These are phyloP conservation scores for Trichonephila clavata DNA, from an alignment of 1,140 invertebrate genomes.

Conservation along the genomic window DNA sequence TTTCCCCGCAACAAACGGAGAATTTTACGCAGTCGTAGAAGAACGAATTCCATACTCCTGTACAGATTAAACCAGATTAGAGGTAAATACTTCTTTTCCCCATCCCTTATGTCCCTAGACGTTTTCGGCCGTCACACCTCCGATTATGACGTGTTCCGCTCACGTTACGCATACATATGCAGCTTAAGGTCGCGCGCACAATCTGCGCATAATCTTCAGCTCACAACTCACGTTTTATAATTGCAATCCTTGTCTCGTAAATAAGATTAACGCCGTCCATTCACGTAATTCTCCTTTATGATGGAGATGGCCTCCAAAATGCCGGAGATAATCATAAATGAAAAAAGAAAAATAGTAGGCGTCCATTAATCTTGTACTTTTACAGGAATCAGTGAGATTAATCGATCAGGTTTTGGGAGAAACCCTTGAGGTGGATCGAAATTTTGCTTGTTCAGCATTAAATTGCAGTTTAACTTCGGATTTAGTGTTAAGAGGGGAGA, in stretches of 20 bases:
- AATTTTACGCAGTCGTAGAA: background rate
- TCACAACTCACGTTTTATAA: background rate
- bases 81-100: background rate
- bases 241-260: background rate
- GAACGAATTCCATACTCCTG: too few relatives aligned
- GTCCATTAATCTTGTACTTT: too few relatives aligned
- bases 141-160: background rate
- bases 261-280: background rate
- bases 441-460: too few relatives aligned
- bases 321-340: too few relatives aligned
- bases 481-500: too few relatives aligned
- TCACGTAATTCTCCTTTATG: slow-evolving; percentile 10
- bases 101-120: background rate
- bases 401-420: too few relatives aligned
- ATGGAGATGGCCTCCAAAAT: background rate
- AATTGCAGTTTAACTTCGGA: too few relatives aligned
- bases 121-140: background rate
- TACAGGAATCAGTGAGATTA: too few relatives aligned
- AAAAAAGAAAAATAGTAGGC: too few relatives aligned
- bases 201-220: background rate
- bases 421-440: too few relatives aligned
- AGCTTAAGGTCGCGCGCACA: background rate
- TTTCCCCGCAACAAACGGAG: background rate
- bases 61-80: background rate
- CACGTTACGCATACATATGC: background rate